phyloP scores from a whole-genome alignment of 1,140 invertebrate species.

The Trichomalopsis sarcophagae region DNA sequence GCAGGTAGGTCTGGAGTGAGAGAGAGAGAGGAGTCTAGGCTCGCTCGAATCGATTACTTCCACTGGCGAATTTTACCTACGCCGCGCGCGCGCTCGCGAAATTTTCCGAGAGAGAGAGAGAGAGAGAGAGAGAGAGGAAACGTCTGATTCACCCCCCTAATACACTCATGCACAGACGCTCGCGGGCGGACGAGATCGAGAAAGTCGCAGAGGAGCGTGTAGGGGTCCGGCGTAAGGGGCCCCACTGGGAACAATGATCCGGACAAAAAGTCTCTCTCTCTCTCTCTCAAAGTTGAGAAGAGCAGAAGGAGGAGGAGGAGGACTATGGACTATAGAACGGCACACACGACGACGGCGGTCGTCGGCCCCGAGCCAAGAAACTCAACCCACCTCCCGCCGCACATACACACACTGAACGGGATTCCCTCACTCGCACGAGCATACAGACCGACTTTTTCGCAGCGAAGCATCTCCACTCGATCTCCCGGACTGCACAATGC shows the following conservation, averaged over 20 bases:
- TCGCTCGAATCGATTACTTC: background rate
- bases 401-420: too few relatives aligned
- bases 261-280: background rate
- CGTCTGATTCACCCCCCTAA: background rate
- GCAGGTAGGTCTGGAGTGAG: background rate
- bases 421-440: background rate
- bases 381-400: background rate
- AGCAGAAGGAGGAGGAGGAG: background rate
- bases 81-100: background rate
- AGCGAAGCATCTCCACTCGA: background rate
- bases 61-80: slow-evolving; percentile 3
- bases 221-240: background rate
- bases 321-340: background rate
- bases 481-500: background rate
- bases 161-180: background rate
- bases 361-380: background rate
- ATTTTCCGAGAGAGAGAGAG: background rate
- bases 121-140: too few relatives aligned
- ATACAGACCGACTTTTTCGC: background rate
- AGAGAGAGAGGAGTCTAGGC: slow-evolving; percentile 1
- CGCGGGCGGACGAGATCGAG: background rate
- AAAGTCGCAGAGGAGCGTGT: background rate
- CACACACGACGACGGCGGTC: background rate
- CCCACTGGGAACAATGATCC: background rate
- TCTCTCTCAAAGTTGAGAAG: background rate